These are phyloP conservation scores for Peromyscus eremicus DNA, from an alignment of 2,797 vertebrate genomes.

Conservation along the genomic window DNA sequence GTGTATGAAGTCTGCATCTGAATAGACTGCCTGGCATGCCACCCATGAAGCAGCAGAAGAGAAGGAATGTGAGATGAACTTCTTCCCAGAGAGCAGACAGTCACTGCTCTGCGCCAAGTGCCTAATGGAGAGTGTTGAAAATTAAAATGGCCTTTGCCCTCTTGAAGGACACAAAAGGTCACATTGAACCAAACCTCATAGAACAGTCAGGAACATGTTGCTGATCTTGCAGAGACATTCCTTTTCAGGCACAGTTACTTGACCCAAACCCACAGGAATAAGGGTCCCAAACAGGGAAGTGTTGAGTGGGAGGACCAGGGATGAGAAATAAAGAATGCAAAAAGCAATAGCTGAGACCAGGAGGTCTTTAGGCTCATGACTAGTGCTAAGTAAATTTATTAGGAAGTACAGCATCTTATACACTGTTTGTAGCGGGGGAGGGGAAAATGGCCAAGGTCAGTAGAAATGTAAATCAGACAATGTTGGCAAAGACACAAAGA, in stretches of 20 bases:
- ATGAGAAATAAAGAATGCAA: not conserved
- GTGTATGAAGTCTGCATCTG: not conserved
- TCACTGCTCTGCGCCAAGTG: not conserved
- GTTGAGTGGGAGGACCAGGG: not conserved
- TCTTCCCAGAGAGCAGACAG: not conserved
- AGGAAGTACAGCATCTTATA: not conserved
- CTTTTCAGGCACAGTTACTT: not conserved
- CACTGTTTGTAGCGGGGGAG: not conserved
- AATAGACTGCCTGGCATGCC: not conserved
- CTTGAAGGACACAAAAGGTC: conserved; percentile 19
- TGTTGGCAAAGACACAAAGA: not conserved
- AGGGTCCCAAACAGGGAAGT: not conserved
- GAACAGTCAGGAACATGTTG: not conserved
- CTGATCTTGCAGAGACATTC: not conserved
- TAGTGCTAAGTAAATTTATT: not conserved
- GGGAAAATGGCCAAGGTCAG: not conserved
- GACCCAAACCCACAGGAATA: not conserved
- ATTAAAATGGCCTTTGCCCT: conserved; percentile 38
- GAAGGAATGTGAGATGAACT: not conserved
- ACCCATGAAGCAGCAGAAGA: not conserved
- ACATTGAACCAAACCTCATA: not conserved
- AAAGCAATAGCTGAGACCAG: not conserved
- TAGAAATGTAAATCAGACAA: not conserved
- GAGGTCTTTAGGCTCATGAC: not conserved
- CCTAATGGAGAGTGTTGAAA: not conserved